Base-by-base conservation (phyloP, 64 coral and sea anemone species). In the Stichodactyla mertensii region DNA sequence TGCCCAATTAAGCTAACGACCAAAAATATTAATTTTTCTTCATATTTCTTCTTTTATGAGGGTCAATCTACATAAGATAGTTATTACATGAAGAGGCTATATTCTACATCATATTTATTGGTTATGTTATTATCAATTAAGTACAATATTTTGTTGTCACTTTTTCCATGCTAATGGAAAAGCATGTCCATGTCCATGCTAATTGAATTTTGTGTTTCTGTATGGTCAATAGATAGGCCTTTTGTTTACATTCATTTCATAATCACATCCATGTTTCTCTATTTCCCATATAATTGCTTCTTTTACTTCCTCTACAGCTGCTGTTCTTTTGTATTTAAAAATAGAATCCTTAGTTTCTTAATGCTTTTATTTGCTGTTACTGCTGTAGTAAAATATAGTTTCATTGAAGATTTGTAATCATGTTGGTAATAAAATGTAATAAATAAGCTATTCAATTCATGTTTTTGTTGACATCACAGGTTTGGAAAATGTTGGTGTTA, bases 141-240 rank as follows among this genome's bases (percentile, higher is more conserved):
- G 22, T 61, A n/a, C 19, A 6, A 66, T 18, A n/a, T 66, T 66
- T 66, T 66, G 5, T 66, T n/a, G 18, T 66, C 5, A 28, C n/a
- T 31, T n/a, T 12, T 10, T 4, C 2, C 23, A 71, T 11, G 10
- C 69, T 71, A 71, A 71, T n/a, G n/a, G n/a, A n/a, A n/a, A n/a
- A n/a, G n/a, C n/a, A n/a, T n/a, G n/a, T n/a, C 2, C 24, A 74
- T 74, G 69, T 74, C 64, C n/a, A 74, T 12, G 10, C 69, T 74
- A 74, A 74, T 74, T 74, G 69, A 74, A 31, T 74, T 74, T 74
- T 10, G 11, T 74, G 26, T 74, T 74, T 74, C 69, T 74, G 56
- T 58, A 58, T 11, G 56, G 56, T 58, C 56, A 58, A 58, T 58
- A 58, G 69, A 74, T 31, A 74, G 69, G n/a, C 4, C 69, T 74